A percentile compares a stretch with the other conserved stretches of the same genome.
Conservation (phyloP, 2,797 vertebrate species). For the Nasua narica region DNA sequence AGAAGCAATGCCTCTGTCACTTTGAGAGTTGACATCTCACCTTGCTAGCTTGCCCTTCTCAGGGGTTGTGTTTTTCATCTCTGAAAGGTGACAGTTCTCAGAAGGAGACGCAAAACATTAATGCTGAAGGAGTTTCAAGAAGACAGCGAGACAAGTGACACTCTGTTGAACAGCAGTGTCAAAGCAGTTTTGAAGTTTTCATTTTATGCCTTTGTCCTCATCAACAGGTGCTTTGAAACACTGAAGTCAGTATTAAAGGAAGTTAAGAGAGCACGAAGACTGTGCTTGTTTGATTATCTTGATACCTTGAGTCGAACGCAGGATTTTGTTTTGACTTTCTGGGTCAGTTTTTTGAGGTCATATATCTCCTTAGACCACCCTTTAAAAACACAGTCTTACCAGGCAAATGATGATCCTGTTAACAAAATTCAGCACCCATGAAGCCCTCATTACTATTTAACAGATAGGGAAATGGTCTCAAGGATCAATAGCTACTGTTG, state of each 20-base stretch:
- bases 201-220: background rate
- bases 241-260: background rate
- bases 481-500: background rate
- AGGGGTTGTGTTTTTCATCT: background rate
- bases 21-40: slow-evolving; percentile 14
- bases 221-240: background rate
- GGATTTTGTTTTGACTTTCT: background rate
- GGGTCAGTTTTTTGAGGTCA: background rate
- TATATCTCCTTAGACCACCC: too few species aligned
- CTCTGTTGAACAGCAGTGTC: background rate
- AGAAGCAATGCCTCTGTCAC: slow-evolving; percentile 25
- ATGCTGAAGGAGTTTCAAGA: background rate
- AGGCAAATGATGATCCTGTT: background rate
- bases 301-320: background rate
- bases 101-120: background rate
- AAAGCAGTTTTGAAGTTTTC: background rate
- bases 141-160: background rate
- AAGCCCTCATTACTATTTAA: background rate
- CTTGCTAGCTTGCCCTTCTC: background rate
- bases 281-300: background rate
- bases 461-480: background rate
- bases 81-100: slow-evolving; percentile 6
- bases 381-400: background rate
- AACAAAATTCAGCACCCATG: background rate
- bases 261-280: background rate